phyloP scores from a whole-genome alignment of 2,888 invertebrate genomes.

The Eupithecia subfuscata region DNA sequence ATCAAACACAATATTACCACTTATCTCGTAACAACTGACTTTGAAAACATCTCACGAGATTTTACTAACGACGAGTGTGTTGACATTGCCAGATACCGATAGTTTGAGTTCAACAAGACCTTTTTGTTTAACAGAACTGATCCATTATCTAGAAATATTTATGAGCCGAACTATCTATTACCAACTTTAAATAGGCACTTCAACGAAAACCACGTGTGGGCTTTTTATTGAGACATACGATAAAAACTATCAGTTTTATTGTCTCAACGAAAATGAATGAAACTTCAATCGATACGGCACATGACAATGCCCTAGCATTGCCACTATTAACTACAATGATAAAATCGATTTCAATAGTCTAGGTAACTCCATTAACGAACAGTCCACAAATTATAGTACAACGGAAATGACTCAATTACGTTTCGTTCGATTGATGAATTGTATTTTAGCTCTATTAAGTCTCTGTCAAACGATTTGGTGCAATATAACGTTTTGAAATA shows the following conservation, averaged over 20 bases:
- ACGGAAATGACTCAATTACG: slow-evolving; percentile 60
- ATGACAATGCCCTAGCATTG: slow-evolving; percentile 31
- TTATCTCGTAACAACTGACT: slow-evolving; percentile 79
- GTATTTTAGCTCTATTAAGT: slow-evolving; percentile 44
- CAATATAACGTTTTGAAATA: slow-evolving; percentile 45
- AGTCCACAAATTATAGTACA: slow-evolving; percentile 45
- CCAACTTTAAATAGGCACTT: slow-evolving; percentile 59
- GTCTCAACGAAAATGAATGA: slow-evolving; percentile 32
- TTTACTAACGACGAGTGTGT: slow-evolving; percentile 62
- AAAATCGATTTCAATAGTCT: slow-evolving; percentile 37
- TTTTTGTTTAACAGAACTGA: slow-evolving; percentile 61
- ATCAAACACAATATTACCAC: slow-evolving; percentile 81
- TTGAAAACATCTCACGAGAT: slow-evolving; percentile 71
- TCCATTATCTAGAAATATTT: slow-evolving; percentile 65
- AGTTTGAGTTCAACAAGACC: slow-evolving; percentile 60
- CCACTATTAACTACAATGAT: slow-evolving; percentile 35
- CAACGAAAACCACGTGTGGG: slow-evolving; percentile 56
- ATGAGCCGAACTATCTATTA: slow-evolving; percentile 63
- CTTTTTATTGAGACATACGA: slow-evolving; percentile 53
- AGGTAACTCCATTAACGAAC: slow-evolving; percentile 32
- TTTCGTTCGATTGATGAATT: slow-evolving; percentile 52
- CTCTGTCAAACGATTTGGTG: slow-evolving; percentile 25
- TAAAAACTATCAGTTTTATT: slow-evolving; percentile 44
- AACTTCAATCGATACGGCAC: slow-evolving; percentile 32
- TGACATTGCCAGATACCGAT: slow-evolving; percentile 63